Percentiles rank a stretch among this genome's conserved stretches.
Conservation (phyloP, 1,140 invertebrate species). For the Drosophila equinoxialis region DNA sequence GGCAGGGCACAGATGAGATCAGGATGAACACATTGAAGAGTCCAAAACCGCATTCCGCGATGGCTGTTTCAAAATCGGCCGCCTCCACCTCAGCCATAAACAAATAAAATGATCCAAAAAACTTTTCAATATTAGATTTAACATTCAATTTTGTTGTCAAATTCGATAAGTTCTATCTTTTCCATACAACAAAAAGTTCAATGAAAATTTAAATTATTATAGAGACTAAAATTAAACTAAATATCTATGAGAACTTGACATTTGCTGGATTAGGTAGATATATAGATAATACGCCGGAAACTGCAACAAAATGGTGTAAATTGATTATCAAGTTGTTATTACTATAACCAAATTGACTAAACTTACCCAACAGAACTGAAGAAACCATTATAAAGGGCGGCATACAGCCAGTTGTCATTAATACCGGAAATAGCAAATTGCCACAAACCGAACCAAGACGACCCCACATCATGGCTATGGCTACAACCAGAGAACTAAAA, state of each 20-base stretch:
- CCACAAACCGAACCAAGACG: constrained; percentile 74
- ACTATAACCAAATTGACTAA: not conserved
- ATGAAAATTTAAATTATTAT: not conserved
- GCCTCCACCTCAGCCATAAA: constrained; percentile 40
- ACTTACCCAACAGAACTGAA: constrained; percentile 66
- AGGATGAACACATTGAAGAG: constrained; percentile 87
- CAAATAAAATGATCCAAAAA: not conserved
- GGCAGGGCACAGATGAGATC: constrained; percentile 85
- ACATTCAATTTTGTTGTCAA: constrained; percentile 1
- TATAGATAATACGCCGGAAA: constrained; percentile 53
- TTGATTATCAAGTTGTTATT: not conserved
- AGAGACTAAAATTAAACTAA: not conserved
- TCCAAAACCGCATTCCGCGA: constrained; percentile 86
- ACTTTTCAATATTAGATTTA: constrained; percentile 1
- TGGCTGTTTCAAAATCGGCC: constrained; percentile 86
- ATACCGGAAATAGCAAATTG: constrained; percentile 73
- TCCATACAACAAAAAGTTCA: not conserved
- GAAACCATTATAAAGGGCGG: constrained; percentile 79
- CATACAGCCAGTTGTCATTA: constrained; percentile 74
- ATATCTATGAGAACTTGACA: constrained; percentile 46
- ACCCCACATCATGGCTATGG: constrained; percentile 78
- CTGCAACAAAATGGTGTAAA: constrained; percentile 29
- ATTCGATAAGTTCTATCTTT: not conserved
- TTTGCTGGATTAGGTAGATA: constrained; percentile 64
- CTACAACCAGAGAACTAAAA: constrained; percentile 68